Evolutionary conservation across 2,888 invertebrate genomes (phyloP).

Genomic region (Lochmaea capreae): DNA sequence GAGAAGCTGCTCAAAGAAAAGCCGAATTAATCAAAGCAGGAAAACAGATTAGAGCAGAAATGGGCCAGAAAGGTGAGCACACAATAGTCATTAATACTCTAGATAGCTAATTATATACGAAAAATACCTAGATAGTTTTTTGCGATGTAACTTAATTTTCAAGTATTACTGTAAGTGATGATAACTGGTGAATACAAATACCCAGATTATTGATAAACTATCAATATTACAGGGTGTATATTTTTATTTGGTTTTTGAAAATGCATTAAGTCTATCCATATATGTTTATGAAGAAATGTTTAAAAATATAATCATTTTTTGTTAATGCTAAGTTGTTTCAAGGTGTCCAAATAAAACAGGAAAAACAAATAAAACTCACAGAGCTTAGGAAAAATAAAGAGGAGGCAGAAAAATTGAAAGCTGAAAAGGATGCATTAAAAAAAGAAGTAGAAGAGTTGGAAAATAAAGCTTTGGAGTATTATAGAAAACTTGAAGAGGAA

Average conservation of each 20-base stretch:
- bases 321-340: conserved; percentile 24
- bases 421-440: conserved; percentile 82
- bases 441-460: conserved; percentile 79
- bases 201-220: too few relatives aligned
- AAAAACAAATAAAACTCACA: conserved; percentile 77
- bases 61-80: conserved; percentile 77
- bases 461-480: conserved; percentile 80
- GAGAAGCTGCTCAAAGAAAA: conserved; percentile 77
- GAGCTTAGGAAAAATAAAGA: conserved; percentile 78
- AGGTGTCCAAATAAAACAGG: conserved; percentile 78
- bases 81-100: neutral
- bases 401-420: conserved; percentile 83
- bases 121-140: neutral
- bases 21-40: conserved; percentile 85
- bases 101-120: neutral
- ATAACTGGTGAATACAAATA: too few relatives aligned
- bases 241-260: too few relatives aligned
- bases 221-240: too few relatives aligned
- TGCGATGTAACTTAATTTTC: conserved; percentile 8
- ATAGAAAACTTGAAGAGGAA: conserved; percentile 73
- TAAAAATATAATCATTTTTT: too few relatives aligned
- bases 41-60: conserved; percentile 77
- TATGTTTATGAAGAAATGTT: too few relatives aligned
- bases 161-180: too few relatives aligned
- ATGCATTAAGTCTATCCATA: too few relatives aligned